These are phyloP conservation scores for Copidosoma floridanum DNA, from an alignment of 1,140 invertebrate genomes.

Conservation along the genomic window DNA sequence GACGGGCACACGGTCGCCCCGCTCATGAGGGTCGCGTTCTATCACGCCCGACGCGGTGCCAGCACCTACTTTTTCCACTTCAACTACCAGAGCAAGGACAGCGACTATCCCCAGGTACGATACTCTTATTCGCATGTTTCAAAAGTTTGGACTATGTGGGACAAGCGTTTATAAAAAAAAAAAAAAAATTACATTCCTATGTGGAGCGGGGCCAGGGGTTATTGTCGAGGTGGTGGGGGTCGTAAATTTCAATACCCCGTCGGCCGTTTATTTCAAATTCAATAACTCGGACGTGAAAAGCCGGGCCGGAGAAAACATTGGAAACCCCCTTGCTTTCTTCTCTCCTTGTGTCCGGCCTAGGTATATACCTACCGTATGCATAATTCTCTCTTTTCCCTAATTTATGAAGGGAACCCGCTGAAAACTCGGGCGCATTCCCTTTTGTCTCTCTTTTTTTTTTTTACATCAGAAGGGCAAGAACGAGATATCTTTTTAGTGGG, in stretches of 20 bases:
- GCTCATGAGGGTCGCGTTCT: constrained; percentile 67
- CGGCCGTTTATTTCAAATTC: neutral
- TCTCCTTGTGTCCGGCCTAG: neutral
- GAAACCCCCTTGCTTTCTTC: neutral
- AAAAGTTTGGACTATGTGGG: too few relatives aligned
- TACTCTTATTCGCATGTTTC: neutral
- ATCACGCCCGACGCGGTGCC: constrained; percentile 68
- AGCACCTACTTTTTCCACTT: constrained; percentile 79
- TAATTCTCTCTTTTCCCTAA: too few relatives aligned
- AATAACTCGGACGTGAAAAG: neutral
- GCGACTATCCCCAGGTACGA: constrained; percentile 69
- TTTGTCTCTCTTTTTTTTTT: too few relatives aligned
- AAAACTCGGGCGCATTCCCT: too few relatives aligned
- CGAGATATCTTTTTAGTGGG: constrained; percentile 1
- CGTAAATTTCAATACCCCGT: too few relatives aligned
- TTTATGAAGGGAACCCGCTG: constrained; percentile 1
- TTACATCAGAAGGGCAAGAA: neutral
- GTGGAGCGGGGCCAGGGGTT: too few relatives aligned
- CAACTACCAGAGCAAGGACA: constrained; percentile 74
- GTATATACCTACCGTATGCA: too few relatives aligned
- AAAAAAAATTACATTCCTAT: too few relatives aligned
- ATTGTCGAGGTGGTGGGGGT: too few relatives aligned
- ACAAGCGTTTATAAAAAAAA: too few relatives aligned
- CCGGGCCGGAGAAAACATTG: too few relatives aligned
- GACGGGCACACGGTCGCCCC: constrained; percentile 79